phyloP scores from a whole-genome alignment of 1,140 invertebrate species.

The Drosophila aff. region DNA sequence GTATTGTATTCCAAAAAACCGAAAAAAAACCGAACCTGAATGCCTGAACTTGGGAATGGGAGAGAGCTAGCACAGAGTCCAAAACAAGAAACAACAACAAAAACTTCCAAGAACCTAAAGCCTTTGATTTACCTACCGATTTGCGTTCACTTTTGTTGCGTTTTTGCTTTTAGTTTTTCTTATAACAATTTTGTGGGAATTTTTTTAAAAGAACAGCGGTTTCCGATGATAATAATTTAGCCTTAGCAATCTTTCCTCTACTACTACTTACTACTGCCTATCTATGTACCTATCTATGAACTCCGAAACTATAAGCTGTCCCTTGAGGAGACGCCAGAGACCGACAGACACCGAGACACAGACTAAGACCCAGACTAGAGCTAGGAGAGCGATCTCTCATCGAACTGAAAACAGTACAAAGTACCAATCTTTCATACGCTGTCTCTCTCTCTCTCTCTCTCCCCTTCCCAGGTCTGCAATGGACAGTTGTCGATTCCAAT shows the following conservation, averaged over 20 bases:
- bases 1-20: conserved; percentile 72
- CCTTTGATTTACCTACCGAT: conserved; percentile 24
- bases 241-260: conserved; percentile 76
- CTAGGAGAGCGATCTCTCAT: conserved; percentile 52
- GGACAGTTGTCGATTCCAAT: conserved; percentile 89
- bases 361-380: conserved; percentile 30
- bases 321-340: conserved; percentile 5
- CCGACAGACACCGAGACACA: neutral
- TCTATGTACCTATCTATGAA: conserved; percentile 56
- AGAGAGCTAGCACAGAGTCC: conserved; percentile 85
- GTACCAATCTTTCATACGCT: conserved; percentile 79
- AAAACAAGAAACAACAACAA: conserved; percentile 52
- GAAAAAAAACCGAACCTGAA: conserved; percentile 58
- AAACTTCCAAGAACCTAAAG: conserved; percentile 52
- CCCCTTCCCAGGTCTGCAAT: conserved; percentile 89
- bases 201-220: conserved; percentile 39
- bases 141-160: conserved; percentile 38
- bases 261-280: conserved; percentile 61
- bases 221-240: conserved; percentile 76
- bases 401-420: conserved; percentile 45
- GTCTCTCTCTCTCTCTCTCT: conserved; percentile 85
- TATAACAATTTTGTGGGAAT: conserved; percentile 41
- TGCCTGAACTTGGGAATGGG: conserved; percentile 85
- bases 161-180: conserved; percentile 27
- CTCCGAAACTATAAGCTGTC: conserved; percentile 17